Percentiles rank a stretch among this genome's conserved stretches.
Evolutionary conservation across 2,888 invertebrate genomes (phyloP).

Genomic region (Hesperia comma): DNA sequence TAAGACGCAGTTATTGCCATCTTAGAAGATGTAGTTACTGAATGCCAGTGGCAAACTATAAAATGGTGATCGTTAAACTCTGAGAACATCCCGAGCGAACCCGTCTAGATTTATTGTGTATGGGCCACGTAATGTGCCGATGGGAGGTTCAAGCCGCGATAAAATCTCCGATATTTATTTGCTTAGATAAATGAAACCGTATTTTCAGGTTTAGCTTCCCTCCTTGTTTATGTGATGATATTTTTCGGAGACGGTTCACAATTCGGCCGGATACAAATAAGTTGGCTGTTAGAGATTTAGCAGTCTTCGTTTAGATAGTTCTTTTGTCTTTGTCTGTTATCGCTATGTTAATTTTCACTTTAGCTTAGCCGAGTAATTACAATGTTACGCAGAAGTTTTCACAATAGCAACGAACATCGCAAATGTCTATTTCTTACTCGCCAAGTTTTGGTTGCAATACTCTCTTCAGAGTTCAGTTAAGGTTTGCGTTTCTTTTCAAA

Average conservation of each 20-base stretch:
- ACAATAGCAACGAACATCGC: no score
- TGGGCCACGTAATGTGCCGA: slow-evolving; percentile 35
- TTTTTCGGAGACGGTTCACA: slow-evolving; percentile 19
- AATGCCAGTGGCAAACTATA: slow-evolving; percentile 32
- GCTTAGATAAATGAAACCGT: slow-evolving; percentile 37
- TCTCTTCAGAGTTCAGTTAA: no score
- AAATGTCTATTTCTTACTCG: no score
- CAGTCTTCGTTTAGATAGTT: not conserved
- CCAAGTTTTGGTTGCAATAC: no score
- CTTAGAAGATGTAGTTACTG: slow-evolving; percentile 22
- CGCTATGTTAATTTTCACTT: no score
- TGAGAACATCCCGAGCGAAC: slow-evolving; percentile 18
- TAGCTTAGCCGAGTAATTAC: no score
- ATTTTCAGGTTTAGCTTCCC: slow-evolving; percentile 31
- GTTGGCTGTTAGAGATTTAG: not conserved
- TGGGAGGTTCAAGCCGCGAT: slow-evolving; percentile 35
- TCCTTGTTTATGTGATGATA: slow-evolving; percentile 34
- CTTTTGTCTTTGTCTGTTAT: not conserved
- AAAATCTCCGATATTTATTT: slow-evolving; percentile 38
- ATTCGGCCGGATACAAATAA: slow-evolving; percentile 16
- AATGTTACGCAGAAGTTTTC: no score
- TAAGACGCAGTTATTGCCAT: slow-evolving; percentile 24
- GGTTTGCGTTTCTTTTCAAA: no score
- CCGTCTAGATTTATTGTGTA: slow-evolving; percentile 35
- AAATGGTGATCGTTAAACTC: slow-evolving; percentile 34